Conservation (phyloP, 2,888 invertebrate species). For the Ptilodon capucinus region DNA sequence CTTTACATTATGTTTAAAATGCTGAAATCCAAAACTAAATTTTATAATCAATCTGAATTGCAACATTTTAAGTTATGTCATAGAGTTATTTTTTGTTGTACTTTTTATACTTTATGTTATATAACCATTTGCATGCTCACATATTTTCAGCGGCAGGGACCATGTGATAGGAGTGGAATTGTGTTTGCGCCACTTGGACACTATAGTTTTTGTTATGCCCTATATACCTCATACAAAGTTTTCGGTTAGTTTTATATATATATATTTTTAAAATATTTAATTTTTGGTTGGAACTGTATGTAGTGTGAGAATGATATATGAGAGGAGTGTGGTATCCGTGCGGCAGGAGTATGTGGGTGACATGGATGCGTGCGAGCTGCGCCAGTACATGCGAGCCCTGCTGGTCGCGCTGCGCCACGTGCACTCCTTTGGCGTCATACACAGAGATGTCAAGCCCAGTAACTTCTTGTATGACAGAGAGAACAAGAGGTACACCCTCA, state of each 20-base stretch:
- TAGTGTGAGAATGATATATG: no score
- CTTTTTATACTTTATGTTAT: neutral
- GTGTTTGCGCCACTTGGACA: conserved; percentile 89
- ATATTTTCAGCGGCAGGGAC: conserved; percentile 86
- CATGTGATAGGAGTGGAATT: conserved; percentile 92
- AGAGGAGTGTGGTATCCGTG: neutral
- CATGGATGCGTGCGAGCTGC: conserved; percentile 87
- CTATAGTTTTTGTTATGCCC: conserved; percentile 94
- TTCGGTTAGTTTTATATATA: conserved; percentile 79
- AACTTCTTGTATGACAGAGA: conserved; percentile 93
- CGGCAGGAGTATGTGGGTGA: conserved; percentile 87
- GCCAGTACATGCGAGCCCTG: conserved; percentile 91
- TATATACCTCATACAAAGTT: conserved; percentile 92
- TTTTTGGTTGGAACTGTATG: no score
- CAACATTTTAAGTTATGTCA: no score
- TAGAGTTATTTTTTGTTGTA: neutral
- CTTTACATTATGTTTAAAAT: no score
- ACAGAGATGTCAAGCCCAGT: conserved; percentile 95
- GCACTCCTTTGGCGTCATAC: conserved; percentile 92
- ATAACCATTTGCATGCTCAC: conserved; percentile 1
- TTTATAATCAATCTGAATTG: no score
- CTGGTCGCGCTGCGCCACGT: conserved; percentile 90
- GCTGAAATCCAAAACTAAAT: no score
- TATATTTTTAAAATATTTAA: neutral
- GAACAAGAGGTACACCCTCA: conserved; percentile 73